These are phyloP conservation scores for Orycteropus afer DNA, from an alignment of 2,113 vertebrate species.

Conservation along the genomic window DNA sequence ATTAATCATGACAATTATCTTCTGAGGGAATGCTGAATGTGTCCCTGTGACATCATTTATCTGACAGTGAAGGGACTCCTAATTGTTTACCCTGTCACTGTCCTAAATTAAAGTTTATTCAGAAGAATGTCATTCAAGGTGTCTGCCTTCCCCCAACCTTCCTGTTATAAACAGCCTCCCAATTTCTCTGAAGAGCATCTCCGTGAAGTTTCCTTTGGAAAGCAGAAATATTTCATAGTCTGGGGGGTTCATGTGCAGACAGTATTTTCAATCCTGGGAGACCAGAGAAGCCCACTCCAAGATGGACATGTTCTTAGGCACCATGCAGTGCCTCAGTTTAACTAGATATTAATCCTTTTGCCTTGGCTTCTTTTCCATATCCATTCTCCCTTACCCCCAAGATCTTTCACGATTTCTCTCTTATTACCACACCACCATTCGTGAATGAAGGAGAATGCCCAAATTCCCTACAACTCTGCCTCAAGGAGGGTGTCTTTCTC, in stretches of 20 bases:
- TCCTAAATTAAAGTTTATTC: not conserved
- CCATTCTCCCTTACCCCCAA: not conserved
- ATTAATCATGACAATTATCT: not conserved
- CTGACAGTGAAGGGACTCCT: not conserved
- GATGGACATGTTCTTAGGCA: not conserved
- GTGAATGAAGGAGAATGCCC: not conserved
- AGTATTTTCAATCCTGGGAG: not conserved
- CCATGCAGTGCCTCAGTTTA: not conserved
- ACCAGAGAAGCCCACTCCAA: not conserved
- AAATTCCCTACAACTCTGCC: not conserved
- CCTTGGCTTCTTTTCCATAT: not conserved
- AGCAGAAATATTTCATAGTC: not conserved
- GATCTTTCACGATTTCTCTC: not conserved
- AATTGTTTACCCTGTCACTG: not conserved
- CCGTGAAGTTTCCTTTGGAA: not conserved
- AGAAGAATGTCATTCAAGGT: not conserved
- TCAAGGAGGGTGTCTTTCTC: not conserved
- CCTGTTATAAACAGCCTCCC: not conserved
- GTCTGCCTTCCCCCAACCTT: not conserved
- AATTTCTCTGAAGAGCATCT: not conserved
- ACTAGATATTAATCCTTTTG: not conserved
- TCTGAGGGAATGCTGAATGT: not conserved
- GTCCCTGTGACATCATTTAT: not conserved
- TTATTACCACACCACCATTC: not conserved
- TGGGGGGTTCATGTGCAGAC: not conserved